Base-by-base conservation (phyloP, 2,888 invertebrate genomes). In the Terebella lapidaria region DNA sequence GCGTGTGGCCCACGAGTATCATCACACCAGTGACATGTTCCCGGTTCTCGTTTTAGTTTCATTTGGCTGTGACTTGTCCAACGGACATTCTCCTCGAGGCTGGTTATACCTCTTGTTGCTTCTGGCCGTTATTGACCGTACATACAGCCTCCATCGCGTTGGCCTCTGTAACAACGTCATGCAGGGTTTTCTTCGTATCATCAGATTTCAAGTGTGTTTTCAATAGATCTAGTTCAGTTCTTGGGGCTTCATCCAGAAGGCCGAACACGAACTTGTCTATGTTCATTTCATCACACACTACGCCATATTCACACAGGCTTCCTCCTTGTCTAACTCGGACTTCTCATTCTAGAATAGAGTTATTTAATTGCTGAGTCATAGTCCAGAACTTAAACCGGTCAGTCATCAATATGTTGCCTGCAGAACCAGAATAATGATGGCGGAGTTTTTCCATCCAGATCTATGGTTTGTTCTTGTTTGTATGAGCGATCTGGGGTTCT, bases 11-110 rank as follows among this genome's bases (percentile, higher is more conserved):
- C 52, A 25, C 52, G 22, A 25, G 5, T 52, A 26, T 52, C 4
- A 22, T 26, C 52, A 52, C 52, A 52, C 52, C 10, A 52, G 52
- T 52, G 52, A 25, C 52, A 52, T 22, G 52, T 52, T 4, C 52
- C 52, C 24, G 52, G 2, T 10, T 52, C 52, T 26, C 52, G 15
- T 52, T 52, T 52, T 26, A 52, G 52, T 25, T 25, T 52, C 52
- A 52, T 25, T 3, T 52, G 52, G 22, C 52, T 22, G 52, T 52
- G 52, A 52, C 52, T 24, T 3, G 22, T 20, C 52, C 26, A 35
- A n/a, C 10, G 42, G 42, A 35, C 42, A 35, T 35, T 10, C 42
- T 35, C 52, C 1, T 52, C 52, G 22, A 1, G 3, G n/a, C n/a
- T n/a, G n/a, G n/a, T n/a, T n/a, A n/a, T n/a, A 26, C 26, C 26